These are phyloP conservation scores for Psittacula derbiana DNA, from an alignment of 2,797 vertebrate species.

Conservation along the genomic window DNA sequence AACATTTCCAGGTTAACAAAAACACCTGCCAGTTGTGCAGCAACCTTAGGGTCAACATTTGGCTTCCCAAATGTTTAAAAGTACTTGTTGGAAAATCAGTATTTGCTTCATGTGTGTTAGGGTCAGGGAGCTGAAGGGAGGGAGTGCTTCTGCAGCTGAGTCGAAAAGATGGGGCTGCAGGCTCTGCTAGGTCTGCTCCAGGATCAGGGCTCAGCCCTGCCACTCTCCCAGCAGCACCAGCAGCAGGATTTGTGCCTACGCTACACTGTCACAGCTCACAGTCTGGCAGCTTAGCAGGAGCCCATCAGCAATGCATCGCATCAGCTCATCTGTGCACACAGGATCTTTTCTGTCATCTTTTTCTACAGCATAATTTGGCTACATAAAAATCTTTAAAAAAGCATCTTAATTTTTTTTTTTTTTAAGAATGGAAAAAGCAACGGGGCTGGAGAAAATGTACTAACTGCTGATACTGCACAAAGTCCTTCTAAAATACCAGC, in stretches of 20 bases:
- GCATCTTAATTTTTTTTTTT: background rate
- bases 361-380: background rate
- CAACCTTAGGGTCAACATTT: background rate
- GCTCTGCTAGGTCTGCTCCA: background rate
- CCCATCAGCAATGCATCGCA: background rate
- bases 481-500: background rate
- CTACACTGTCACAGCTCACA: background rate
- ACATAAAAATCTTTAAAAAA: background rate
- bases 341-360: background rate
- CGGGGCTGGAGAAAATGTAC: background rate
- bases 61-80: background rate
- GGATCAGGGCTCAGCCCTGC: background rate
- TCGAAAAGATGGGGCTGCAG: background rate
- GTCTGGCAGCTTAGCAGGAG: background rate
- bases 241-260: accelerated
- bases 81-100: background rate
- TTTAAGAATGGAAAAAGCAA: background rate
- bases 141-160: background rate
- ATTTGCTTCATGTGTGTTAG: background rate
- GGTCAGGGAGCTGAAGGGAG: background rate
- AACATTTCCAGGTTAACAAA: background rate
- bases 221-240: background rate
- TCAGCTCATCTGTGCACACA: background rate
- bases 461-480: background rate
- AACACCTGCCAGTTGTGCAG: background rate